These are phyloP conservation scores for Drosophila meridiana DNA, from an alignment of 2,888 invertebrate species.

Conservation along the genomic window DNA sequence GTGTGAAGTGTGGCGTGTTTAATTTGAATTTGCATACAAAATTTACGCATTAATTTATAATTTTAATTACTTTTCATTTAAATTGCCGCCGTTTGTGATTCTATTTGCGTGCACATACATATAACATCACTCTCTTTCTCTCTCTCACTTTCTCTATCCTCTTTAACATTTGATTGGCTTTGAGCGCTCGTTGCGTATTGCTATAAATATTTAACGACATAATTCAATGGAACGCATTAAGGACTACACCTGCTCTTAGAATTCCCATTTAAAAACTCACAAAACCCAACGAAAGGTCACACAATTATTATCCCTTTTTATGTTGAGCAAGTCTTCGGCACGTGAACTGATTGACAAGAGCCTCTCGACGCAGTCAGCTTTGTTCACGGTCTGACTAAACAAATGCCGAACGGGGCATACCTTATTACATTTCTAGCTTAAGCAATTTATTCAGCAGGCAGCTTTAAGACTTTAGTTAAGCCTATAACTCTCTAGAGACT, in stretches of 20 bases:
- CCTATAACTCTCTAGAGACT: background rate
- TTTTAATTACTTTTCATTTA: conserved; percentile 45
- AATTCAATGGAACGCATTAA: conserved; percentile 53
- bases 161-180: conserved; percentile 27
- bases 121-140: background rate
- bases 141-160: background rate
- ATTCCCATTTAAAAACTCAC: conserved; percentile 26
- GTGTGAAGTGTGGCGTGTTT: conserved; percentile 52
- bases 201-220: conserved; percentile 60
- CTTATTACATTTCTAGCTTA: background rate
- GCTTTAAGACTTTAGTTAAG: background rate
- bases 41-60: conserved; percentile 60
- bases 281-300: background rate
- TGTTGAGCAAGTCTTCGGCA: background rate
- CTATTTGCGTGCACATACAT: conserved; percentile 10
- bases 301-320: conserved; percentile 11
- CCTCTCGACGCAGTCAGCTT: conserved; percentile 21
- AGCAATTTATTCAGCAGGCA: background rate
- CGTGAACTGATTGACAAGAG: conserved; percentile 36
- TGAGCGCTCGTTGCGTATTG: conserved; percentile 14
- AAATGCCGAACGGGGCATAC: background rate
- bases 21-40: conserved; percentile 69
- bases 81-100: conserved; percentile 15
- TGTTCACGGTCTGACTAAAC: conserved; percentile 12
- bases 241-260: conserved; percentile 22